Evolutionary conservation across 2,888 invertebrate genomes (phyloP).

Genomic region (Chrysolina americana): DNA sequence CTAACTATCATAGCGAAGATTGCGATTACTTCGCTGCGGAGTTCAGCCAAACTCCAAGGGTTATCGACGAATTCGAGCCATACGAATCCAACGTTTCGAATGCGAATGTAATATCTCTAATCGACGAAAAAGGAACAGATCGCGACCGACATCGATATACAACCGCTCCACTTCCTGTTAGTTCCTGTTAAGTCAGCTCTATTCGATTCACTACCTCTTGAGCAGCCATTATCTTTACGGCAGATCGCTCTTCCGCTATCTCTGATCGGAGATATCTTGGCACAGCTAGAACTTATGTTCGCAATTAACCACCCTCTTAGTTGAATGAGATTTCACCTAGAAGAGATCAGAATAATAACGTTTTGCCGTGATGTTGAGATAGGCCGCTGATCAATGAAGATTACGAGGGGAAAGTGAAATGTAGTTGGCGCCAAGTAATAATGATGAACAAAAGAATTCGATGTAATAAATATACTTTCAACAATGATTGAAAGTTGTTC

Average conservation of each 20-base stretch:
- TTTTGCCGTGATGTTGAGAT: neutral
- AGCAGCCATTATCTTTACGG: conserved; percentile 22
- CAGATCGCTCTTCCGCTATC: neutral
- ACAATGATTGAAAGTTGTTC: no score
- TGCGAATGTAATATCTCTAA: conserved; percentile 14
- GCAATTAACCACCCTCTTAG: conserved; percentile 24
- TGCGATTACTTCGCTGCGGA: neutral
- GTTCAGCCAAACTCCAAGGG: neutral
- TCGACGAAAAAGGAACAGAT: neutral
- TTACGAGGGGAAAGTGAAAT: neutral
- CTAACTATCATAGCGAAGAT: neutral
- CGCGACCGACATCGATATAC: neutral
- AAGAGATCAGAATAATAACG: conserved; percentile 18
- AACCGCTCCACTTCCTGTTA: conserved; percentile 20
- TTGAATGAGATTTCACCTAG: conserved; percentile 15
- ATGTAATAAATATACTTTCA: no score
- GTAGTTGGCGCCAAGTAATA: neutral
- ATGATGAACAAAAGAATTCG: no score
- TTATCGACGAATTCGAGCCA: conserved; percentile 3
- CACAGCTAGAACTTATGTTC: conserved; percentile 6
- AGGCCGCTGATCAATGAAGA: neutral
- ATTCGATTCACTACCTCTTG: conserved; percentile 27
- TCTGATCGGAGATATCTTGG: conserved; percentile 20
- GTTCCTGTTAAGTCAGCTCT: conserved; percentile 17
- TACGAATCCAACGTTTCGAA: neutral